Base-by-base conservation (phyloP, 2,797 vertebrate species). In the Prionace glauca region DNA sequence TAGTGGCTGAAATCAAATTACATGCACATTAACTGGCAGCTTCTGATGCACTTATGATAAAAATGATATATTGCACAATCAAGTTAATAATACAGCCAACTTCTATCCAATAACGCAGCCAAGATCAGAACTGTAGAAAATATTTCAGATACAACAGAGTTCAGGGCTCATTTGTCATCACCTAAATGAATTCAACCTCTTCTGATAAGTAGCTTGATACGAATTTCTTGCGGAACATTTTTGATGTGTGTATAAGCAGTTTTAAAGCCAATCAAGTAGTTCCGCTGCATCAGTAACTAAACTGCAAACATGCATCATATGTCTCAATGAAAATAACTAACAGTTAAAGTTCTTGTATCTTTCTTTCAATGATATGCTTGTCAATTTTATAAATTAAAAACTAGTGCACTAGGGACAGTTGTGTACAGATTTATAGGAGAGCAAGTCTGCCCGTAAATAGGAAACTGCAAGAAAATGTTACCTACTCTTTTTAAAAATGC, bases 331-430 rank as follows among this genome's bases (percentile, higher is more conserved):
- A 90, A 90, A 65, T 62, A 7, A 32, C 29, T 69, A 69, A 45
- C n/a, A 91, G 60, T 62, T 91, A 91, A 94, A 45, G 22, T 9
- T 45, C 67, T 12, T 26, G 22, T 41, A 72, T 72, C 65, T 94
- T 72, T 69, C 36, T 45, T 69, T 41, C 90, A 94, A 71, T 71
- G 10, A 41, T 72, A 94, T 26, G 65, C n/a, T 94, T 45, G 67
- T 72, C 92, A 94, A 72, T 72, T 72, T 94, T 72, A 94, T 29
- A 94, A 45, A 94, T 94, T 94, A 94, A 45, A 71, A 72, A 24
- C 20, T 41, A 29, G 24, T 41, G 67, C 41, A 90, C 56, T 14
- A n/a, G 32, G 87, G 29, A 65, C 29, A 62, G 16, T 62, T 90
- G 81, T 60, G 3, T 16, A 60, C 4, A 60, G 86, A 60, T 88